These are phyloP conservation scores for Gerris buenoi DNA, from an alignment of 1,140 invertebrate genomes.

Conservation along the genomic window DNA sequence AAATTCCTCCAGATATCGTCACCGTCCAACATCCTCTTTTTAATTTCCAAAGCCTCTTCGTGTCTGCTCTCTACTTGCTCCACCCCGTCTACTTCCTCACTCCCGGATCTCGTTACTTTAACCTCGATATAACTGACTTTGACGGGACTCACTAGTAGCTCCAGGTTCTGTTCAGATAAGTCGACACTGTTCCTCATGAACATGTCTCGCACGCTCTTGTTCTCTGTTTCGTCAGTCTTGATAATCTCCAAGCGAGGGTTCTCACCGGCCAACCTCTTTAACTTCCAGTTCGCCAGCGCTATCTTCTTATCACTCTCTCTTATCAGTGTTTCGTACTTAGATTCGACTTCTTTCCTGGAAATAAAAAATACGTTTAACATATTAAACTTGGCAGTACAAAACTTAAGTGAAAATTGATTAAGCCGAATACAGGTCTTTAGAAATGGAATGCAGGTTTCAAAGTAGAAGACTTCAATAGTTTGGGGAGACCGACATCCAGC, in stretches of 20 bases:
- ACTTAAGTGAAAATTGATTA: no score
- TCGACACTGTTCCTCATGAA: background rate
- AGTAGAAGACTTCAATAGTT: no score
- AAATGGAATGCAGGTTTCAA: no score
- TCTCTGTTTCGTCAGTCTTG: background rate
- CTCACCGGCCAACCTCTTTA: background rate
- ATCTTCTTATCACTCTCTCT: background rate
- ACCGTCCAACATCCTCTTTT: background rate
- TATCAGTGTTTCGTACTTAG: background rate
- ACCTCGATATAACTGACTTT: background rate
- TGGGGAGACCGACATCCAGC: no score
- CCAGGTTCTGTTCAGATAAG: background rate
- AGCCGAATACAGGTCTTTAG: no score
- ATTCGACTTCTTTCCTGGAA: background rate
- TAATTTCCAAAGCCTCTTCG: background rate
- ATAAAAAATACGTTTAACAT: no score
- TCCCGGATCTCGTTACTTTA: background rate
- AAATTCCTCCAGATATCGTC: background rate
- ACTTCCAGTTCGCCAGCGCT: background rate
- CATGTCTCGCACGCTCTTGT: background rate
- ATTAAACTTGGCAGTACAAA: no score
- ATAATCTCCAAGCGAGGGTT: background rate
- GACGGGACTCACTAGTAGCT: background rate
- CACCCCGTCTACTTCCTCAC: background rate
- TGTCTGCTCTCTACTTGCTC: background rate